phyloP scores from a whole-genome alignment of 2,888 invertebrate genomes.

The Nomada ferruginata region DNA sequence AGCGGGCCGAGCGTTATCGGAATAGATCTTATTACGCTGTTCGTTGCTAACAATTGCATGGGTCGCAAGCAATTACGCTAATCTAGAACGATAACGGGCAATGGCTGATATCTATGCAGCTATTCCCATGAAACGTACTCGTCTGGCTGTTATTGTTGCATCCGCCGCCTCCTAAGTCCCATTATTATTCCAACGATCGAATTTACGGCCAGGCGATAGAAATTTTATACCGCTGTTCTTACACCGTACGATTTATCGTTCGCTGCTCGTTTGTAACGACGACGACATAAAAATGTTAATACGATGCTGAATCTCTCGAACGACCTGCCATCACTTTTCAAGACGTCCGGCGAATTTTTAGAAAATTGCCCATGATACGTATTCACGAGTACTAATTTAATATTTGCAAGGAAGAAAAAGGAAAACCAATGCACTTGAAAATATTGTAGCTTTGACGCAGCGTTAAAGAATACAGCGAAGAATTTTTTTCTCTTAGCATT shows the following conservation, averaged over 20 bases:
- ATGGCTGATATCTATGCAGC: constrained; percentile 46
- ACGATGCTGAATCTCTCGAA: constrained; percentile 15
- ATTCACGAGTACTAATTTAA: too few relatives aligned
- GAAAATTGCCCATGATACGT: too few relatives aligned
- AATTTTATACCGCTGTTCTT: constrained; percentile 32
- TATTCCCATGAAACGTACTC: constrained; percentile 51
- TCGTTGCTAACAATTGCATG: constrained; percentile 57
- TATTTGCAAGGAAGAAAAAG: not conserved
- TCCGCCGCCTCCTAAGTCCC: constrained; percentile 40
- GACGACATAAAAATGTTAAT: constrained; percentile 38
- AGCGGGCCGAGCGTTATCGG: constrained; percentile 27
- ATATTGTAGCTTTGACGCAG: too few relatives aligned
- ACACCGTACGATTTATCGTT: constrained; percentile 1
- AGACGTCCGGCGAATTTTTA: too few relatives aligned
- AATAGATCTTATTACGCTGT: constrained; percentile 46
- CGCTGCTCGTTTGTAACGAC: not conserved
- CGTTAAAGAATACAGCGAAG: too few relatives aligned
- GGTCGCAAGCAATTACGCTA: constrained; percentile 56
- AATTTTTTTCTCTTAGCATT: too few relatives aligned
- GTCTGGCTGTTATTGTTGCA: constrained; percentile 55
- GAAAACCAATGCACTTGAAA: not conserved
- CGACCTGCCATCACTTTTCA: not conserved
- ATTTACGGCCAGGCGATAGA: constrained; percentile 24
- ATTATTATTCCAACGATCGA: constrained; percentile 30
- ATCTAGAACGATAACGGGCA: constrained; percentile 59